Percentiles rank a stretch among this genome's conserved stretches.
Evolutionary conservation across 2,113 vertebrate species (phyloP).

Genomic region (Bathybates hornii): DNA sequence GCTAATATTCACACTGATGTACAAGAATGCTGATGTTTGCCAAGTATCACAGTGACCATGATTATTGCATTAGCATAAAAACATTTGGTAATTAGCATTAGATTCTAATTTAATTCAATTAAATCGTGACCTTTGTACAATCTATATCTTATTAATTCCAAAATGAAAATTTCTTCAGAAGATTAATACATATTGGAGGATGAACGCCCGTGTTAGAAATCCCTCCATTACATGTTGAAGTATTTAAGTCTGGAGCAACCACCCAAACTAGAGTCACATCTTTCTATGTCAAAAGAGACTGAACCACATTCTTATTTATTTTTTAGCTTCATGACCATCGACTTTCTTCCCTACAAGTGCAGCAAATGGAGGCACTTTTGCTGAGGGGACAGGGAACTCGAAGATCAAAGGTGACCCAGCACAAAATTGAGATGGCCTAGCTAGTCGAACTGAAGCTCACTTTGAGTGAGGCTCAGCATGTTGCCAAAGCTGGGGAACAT

Average conservation of each 20-base stretch:
- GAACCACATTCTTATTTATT: background rate
- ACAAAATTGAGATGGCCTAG: background rate
- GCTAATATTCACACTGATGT: background rate
- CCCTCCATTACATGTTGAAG: background rate
- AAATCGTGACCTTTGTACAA: background rate
- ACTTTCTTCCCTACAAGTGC: background rate
- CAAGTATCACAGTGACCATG: background rate
- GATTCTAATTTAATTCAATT: background rate
- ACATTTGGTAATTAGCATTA: background rate
- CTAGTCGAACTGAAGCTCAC: background rate
- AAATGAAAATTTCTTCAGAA: background rate
- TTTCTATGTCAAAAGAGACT: background rate
- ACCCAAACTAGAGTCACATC: background rate
- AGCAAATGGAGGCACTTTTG: background rate
- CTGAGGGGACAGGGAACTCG: background rate
- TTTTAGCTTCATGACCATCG: background rate
- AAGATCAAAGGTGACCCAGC: background rate
- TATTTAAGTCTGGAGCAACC: background rate
- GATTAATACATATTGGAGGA: background rate
- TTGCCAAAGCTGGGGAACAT: background rate
- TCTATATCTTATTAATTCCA: background rate
- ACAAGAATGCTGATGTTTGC: background rate
- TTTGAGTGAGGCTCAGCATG: background rate
- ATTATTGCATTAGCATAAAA: background rate
- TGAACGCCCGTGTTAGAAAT: background rate